phyloP scores from a whole-genome alignment of 2,888 invertebrate species.

The Hyalella azteca region DNA sequence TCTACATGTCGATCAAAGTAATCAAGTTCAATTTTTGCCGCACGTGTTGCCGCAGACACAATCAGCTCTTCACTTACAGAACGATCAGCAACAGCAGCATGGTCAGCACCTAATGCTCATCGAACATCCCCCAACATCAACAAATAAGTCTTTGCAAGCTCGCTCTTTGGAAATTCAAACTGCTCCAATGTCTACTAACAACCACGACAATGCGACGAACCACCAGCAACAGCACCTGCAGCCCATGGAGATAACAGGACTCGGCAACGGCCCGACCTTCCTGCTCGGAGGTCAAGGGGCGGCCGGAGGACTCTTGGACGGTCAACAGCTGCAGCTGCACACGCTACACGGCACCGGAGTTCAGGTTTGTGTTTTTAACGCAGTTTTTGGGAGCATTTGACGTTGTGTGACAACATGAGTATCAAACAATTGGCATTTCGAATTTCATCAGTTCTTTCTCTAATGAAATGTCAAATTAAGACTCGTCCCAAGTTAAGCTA shows the following conservation, averaged over 20 bases:
- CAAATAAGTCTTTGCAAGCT: neutral
- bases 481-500: too few relatives aligned
- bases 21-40: neutral
- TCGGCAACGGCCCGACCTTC: neutral
- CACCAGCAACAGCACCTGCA: slow-evolving; percentile 41
- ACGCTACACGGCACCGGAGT: slow-evolving; percentile 6
- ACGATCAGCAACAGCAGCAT: slow-evolving; percentile 28
- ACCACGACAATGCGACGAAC: neutral
- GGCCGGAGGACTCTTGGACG: neutral
- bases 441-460: too few relatives aligned
- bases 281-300: neutral
- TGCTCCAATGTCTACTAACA: neutral
- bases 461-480: too few relatives aligned
- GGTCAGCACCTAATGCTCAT: slow-evolving; percentile 26
- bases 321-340: slow-evolving; percentile 16
- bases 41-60: neutral
- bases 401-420: too few relatives aligned
- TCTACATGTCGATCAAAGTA: neutral
- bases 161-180: neutral
- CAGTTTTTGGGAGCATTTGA: too few relatives aligned
- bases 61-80: neutral
- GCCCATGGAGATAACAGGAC: slow-evolving; percentile 31
- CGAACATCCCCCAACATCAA: neutral
- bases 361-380: slow-evolving; percentile 36
- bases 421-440: too few relatives aligned